Evolutionary conservation across 2,797 vertebrate species (phyloP).

Genomic region (Malacoctenus gilli): DNA sequence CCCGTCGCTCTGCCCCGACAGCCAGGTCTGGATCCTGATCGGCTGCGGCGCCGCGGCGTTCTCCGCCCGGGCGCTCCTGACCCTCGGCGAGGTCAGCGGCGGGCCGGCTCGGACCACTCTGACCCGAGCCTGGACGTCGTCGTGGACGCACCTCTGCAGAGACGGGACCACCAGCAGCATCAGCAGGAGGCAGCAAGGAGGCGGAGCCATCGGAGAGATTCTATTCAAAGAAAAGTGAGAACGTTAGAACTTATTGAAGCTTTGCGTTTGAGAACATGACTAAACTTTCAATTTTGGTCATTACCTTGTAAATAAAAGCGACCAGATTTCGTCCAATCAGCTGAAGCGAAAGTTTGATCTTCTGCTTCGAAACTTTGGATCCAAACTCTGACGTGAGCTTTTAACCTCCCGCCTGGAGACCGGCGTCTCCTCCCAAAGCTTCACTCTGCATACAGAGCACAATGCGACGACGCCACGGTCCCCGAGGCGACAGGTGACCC

Average conservation of each 20-base stretch:
- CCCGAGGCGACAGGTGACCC: too few species aligned
- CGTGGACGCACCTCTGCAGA: conserved; percentile 75
- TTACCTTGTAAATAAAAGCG: too few species aligned
- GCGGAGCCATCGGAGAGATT: conserved; percentile 39
- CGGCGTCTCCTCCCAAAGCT: too few species aligned
- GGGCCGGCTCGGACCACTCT: conserved; percentile 48
- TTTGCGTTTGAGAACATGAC: too few species aligned
- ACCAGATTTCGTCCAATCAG: too few species aligned
- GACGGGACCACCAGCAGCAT: conserved; percentile 23
- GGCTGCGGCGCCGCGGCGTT: conserved; percentile 57
- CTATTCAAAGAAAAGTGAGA: too few species aligned
- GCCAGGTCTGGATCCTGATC: conserved; percentile 82
- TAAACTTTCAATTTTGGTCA: too few species aligned
- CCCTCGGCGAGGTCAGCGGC: background rate
- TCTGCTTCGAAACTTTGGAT: background rate
- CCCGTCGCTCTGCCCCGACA: conserved; percentile 45
- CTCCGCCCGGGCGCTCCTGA: conserved; percentile 9
- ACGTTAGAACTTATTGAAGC: too few species aligned
- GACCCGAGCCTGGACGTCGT: conserved; percentile 72
- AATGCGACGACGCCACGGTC: too few species aligned
- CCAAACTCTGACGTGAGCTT: conserved; percentile 1
- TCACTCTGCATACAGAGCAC: conserved; percentile 67
- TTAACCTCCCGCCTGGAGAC: background rate
- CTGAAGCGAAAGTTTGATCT: too few species aligned
- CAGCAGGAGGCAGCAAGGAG: conserved; percentile 17